A percentile compares a stretch with the other conserved stretches of the same genome.
These are phyloP conservation scores for Sinodicranocentrus sp. DNA, from an alignment of 2,888 invertebrate species.

Conservation along the genomic window DNA sequence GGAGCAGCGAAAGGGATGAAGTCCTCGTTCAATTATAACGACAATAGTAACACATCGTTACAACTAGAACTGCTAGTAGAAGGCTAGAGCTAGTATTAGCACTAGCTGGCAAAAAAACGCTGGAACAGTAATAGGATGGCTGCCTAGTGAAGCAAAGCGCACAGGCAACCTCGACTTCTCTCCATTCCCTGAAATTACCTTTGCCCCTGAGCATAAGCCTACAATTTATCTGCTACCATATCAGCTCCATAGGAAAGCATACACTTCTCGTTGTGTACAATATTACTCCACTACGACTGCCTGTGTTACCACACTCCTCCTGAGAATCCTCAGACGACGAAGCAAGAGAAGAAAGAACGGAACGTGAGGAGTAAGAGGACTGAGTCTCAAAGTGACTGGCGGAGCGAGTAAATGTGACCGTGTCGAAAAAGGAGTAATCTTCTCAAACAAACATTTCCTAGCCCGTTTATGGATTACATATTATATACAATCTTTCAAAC, in stretches of 20 bases:
- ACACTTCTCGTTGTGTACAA: neutral
- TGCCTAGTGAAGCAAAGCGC: slow-evolving; percentile 24
- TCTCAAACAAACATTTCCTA: no score
- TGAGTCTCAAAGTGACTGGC: slow-evolving; percentile 63
- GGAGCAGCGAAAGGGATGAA: neutral
- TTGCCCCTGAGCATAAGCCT: slow-evolving; percentile 63
- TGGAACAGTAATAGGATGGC: slow-evolving; percentile 17
- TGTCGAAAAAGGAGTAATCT: neutral
- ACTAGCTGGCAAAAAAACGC: neutral
- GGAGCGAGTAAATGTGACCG: slow-evolving; percentile 45
- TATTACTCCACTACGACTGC: neutral
- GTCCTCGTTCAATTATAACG: neutral
- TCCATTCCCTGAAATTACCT: slow-evolving; percentile 58
- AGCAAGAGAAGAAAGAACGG: neutral
- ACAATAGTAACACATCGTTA: slow-evolving; percentile 31
- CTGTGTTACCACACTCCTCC: neutral
- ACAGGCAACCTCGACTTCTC: slow-evolving; percentile 44
- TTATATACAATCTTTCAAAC: no score
- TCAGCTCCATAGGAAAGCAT: neutral
- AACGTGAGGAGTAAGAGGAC: slow-evolving; percentile 46
- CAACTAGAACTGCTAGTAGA: slow-evolving; percentile 4
- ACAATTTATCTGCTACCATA: slow-evolving; percentile 51
- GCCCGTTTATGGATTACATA: no score
- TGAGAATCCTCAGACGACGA: neutral
- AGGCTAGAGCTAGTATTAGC: neutral